A percentile compares a stretch with the other conserved stretches of the same genome.
Evolutionary conservation across 2,113 vertebrate species (phyloP).

Genomic region (Epinephelus cyanopodus): DNA sequence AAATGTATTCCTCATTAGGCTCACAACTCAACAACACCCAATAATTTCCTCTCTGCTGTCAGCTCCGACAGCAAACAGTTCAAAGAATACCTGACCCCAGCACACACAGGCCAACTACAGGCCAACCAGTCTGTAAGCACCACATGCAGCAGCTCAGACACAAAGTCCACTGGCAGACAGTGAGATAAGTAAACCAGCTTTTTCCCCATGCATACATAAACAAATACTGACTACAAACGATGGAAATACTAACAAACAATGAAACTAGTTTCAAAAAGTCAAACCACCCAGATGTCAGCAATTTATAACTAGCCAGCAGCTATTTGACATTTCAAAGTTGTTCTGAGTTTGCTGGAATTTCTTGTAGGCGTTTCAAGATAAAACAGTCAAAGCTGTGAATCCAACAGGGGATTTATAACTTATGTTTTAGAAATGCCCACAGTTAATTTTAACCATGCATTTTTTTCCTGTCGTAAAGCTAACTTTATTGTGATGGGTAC

Average conservation of each 20-base stretch:
- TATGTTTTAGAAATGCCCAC: background rate
- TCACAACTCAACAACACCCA: background rate
- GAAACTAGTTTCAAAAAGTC: conserved; percentile 12
- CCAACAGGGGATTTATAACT: background rate
- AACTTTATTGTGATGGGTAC: background rate
- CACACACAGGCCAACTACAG: background rate
- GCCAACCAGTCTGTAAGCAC: background rate
- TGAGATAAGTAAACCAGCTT: background rate
- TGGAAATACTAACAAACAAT: background rate
- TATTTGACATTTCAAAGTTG: conserved; percentile 25
- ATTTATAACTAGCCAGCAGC: background rate
- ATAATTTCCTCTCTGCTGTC: background rate
- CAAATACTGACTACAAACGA: background rate
- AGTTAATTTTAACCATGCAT: background rate
- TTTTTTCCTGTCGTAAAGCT: background rate
- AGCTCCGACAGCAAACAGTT: background rate
- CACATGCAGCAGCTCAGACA: background rate
- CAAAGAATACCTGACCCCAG: background rate
- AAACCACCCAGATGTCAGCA: background rate
- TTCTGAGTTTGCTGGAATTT: background rate
- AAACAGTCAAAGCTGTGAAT: background rate
- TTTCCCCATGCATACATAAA: too few relatives aligned
- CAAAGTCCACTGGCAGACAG: background rate
- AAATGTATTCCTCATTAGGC: background rate
- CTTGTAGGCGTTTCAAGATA: background rate